Conservation (phyloP, 2,113 vertebrate genomes). For the Todiramphus saurophagus region DNA sequence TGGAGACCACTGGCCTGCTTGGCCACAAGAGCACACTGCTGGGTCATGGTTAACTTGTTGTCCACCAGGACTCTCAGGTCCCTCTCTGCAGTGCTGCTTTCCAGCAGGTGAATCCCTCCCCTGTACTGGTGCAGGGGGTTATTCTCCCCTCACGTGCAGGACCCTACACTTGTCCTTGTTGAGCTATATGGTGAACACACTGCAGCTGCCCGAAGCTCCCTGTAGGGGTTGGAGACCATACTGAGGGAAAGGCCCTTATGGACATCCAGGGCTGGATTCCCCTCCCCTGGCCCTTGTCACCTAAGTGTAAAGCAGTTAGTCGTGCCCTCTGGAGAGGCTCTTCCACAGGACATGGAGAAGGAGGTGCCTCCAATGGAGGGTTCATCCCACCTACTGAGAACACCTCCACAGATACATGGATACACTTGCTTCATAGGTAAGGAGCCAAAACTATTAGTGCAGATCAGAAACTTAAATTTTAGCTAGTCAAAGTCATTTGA, state of each 20-base stretch:
- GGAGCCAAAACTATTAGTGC: neutral
- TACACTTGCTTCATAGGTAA: rapidly evolving
- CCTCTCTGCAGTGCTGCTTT: too few species aligned
- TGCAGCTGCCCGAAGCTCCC: neutral
- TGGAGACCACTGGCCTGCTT: too few species aligned
- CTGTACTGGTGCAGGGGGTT: too few species aligned
- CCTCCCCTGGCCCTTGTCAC: neutral
- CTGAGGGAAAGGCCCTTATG: rapidly evolving
- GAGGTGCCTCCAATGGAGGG: neutral
- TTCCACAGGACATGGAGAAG: neutral
- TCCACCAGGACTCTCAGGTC: too few species aligned
- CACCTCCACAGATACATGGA: rapidly evolving
- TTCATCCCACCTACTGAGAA: neutral
- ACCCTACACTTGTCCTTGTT: too few species aligned
- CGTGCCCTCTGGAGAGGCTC: neutral
- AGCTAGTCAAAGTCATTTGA: neutral
- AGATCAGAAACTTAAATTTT: neutral
- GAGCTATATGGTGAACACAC: neutral
- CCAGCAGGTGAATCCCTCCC: too few species aligned
- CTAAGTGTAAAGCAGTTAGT: rapidly evolving
- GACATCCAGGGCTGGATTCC: neutral
- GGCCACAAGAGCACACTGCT: too few species aligned
- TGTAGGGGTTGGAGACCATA: rapidly evolving
- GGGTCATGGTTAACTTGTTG: too few species aligned
- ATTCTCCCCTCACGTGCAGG: too few species aligned